Base-by-base conservation (phyloP, 2,888 invertebrate species). In the Physocephala rufipes region DNA sequence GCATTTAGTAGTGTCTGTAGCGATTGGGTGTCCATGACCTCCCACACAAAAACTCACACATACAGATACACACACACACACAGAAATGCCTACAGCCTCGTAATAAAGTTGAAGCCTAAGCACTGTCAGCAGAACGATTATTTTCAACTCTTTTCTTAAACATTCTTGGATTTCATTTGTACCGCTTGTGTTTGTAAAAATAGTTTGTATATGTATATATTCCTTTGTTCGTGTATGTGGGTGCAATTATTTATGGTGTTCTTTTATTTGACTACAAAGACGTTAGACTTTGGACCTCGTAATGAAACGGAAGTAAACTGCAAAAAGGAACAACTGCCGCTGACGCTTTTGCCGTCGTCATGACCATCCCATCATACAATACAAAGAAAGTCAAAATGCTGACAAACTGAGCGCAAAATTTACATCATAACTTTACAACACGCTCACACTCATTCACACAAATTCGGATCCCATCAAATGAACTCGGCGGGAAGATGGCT, bases 171-270 rank as follows among this genome's bases (percentile, higher is more conserved):
- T 26, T 43, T 58, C n/a, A 30, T 55, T 9, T 67, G 7, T 15
- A 13, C 19, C 16, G 49, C 12, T 15, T n/a, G 49, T 13, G 49
- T 49, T 7, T n/a, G 16, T 7, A n/a, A 12, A n/a, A 3, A 4
- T 45, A 3, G n/a, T n/a, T 2, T 55, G 15, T 66, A 51, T 43
- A 36, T 28, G 45, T 24, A 24, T 47, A 24, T 53, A 15, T 51
- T 2, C 1, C 24, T 58, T 15, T 59, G 47, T 67, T 24, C 59
- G 45, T 43, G 43, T 58, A 47, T 45, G 19, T 58, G 67, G 16
- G 53, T 24, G 26, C 58, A 67, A 59, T 65, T 67, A 67, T 67
- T 67, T 67, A 67, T 67, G 47, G 45, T 26, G 47, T 67, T 67
- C 45, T 58, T 67, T 67, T 67, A 47, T 67, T 59, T 67, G 26